Evolutionary conservation across 2,797 vertebrate genomes (phyloP).

Genomic region (Hydrocynus forskahlii): DNA sequence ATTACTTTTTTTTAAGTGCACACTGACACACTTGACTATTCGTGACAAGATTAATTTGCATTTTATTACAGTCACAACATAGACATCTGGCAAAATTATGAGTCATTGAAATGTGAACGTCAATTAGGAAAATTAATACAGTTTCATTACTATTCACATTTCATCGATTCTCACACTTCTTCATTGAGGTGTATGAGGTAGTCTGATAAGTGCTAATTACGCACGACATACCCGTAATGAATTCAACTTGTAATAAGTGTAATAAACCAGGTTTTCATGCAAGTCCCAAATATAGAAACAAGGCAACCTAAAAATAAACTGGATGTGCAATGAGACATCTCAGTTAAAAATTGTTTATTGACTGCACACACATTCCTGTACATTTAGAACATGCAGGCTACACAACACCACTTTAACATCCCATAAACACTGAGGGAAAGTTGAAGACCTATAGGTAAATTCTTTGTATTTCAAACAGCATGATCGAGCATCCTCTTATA

Average conservation of each 20-base stretch:
- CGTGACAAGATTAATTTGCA: constrained; percentile 63
- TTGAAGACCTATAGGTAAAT: not conserved
- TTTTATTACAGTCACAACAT: constrained; percentile 58
- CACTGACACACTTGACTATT: constrained; percentile 54
- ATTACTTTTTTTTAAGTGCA: constrained; percentile 47
- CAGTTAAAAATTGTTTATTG: not conserved
- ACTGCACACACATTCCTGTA: not conserved
- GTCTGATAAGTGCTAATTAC: constrained; percentile 14
- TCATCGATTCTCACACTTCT: not conserved
- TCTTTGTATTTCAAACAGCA: not conserved
- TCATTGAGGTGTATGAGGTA: not conserved
- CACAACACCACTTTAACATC: not conserved
- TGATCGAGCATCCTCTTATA: not conserved
- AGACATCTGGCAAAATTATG: constrained; percentile 55
- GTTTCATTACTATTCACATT: constrained; percentile 6
- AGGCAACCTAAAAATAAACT: not conserved
- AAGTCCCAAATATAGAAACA: constrained; percentile 1
- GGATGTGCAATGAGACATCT: constrained; percentile 29
- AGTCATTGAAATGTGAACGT: constrained; percentile 33
- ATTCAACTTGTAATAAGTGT: not conserved
- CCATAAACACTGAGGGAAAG: not conserved
- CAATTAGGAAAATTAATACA: constrained; percentile 17
- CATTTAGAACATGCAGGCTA: not conserved
- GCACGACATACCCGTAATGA: not conserved
- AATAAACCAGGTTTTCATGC: not conserved